Percentiles rank a stretch among this genome's conserved stretches.
Evolutionary conservation across 2,888 invertebrate genomes (phyloP).

Genomic region (Lasioglossum pauxillum): DNA sequence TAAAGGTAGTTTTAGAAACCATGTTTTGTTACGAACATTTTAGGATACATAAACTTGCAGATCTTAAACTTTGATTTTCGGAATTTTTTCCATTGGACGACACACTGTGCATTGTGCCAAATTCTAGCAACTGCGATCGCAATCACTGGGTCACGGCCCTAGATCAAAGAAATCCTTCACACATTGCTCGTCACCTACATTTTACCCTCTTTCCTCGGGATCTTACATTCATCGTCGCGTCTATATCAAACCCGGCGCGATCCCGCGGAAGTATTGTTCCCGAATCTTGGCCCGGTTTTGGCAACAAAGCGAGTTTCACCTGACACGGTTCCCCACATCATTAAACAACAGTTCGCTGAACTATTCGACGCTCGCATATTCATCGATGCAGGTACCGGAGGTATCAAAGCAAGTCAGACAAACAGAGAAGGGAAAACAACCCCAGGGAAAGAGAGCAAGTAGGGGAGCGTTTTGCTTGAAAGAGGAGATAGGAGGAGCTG

Average conservation of each 20-base stretch:
- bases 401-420: neutral
- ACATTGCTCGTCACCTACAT: neutral
- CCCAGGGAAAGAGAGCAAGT: neutral
- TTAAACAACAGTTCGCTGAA: constrained; percentile 4
- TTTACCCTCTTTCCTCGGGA: neutral
- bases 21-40: no score
- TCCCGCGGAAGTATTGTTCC: constrained; percentile 1
- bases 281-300: constrained; percentile 1
- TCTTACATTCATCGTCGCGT: neutral
- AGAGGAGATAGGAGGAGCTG: neutral
- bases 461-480: neutral
- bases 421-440: neutral
- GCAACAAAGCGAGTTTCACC: neutral
- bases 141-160: neutral
- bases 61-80: no score
- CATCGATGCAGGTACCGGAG: neutral
- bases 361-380: constrained; percentile 9
- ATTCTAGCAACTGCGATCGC: neutral
- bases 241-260: neutral
- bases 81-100: no score
- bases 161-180: neutral
- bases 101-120: no score
- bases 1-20: no score
- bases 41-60: no score
- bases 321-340: constrained; percentile 7